Evolutionary conservation across 2,888 invertebrate species (phyloP).

Genomic region (Ceratothoa steindachneri): DNA sequence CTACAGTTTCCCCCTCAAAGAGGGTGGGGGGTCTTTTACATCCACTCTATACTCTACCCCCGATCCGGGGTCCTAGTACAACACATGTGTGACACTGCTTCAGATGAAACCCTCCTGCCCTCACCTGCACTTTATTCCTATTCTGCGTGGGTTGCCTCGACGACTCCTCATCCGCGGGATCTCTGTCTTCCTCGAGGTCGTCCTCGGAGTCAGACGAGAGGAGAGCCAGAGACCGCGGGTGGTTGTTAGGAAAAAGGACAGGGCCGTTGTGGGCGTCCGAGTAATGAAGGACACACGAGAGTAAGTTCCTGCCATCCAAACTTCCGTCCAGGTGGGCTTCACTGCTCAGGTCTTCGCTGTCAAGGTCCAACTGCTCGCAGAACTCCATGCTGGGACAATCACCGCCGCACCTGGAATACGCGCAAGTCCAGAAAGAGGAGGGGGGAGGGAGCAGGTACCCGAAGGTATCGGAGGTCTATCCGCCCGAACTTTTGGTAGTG

Average conservation of each 20-base stretch:
- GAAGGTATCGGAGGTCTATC: too few relatives aligned
- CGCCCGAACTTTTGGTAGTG: too few relatives aligned
- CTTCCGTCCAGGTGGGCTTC: background rate
- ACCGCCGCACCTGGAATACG: background rate
- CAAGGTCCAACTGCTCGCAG: background rate
- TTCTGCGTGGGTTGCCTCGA: background rate
- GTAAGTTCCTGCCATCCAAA: background rate
- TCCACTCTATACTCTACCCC: too few relatives aligned
- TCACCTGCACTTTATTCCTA: slow-evolving; percentile 5
- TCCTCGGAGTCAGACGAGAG: background rate
- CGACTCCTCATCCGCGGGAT: background rate
- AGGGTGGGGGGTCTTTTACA: too few relatives aligned
- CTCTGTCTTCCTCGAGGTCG: background rate
- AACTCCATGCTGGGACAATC: background rate
- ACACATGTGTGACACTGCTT: too few relatives aligned
- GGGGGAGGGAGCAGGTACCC: too few relatives aligned
- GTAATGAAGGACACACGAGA: background rate
- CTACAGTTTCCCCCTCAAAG: too few relatives aligned
- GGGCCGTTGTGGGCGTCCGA: background rate
- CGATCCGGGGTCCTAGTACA: too few relatives aligned
- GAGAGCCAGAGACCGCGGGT: background rate
- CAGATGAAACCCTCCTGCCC: too few relatives aligned
- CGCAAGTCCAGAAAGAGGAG: too few relatives aligned
- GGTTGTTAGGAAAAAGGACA: background rate
- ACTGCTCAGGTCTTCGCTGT: background rate